Conservation (phyloP, 2,797 vertebrate species). For the Champsocephalus esox region DNA sequence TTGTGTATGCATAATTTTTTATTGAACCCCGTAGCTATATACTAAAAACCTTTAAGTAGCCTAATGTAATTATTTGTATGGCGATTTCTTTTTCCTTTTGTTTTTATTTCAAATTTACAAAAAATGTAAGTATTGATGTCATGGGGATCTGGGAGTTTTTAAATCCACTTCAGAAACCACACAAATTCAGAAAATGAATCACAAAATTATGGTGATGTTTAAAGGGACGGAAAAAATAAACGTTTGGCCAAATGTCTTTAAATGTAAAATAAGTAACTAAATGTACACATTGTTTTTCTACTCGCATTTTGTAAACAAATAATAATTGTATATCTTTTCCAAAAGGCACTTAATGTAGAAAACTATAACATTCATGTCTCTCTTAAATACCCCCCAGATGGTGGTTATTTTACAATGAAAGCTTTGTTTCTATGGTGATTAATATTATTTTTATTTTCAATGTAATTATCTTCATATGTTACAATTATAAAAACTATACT, state of each 20-base stretch:
- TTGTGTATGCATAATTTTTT: background rate
- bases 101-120: background rate
- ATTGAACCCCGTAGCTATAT: accelerated
- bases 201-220: background rate
- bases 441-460: conserved; percentile 8
- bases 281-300: conserved; percentile 27
- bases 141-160: background rate
- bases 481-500: background rate
- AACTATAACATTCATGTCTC: background rate
- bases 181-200: background rate
- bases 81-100: background rate
- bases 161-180: background rate
- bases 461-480: background rate
- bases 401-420: conserved; percentile 7
- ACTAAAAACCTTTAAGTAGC: too few species aligned
- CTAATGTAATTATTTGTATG: background rate
- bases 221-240: conserved; percentile 6
- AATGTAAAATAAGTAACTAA: background rate
- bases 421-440: conserved; percentile 6
- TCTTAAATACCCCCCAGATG: background rate
- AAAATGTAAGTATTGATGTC: background rate
- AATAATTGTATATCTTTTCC: background rate
- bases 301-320: conserved; percentile 3
- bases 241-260: background rate
- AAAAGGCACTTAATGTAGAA: background rate